Evolutionary conservation across 2,888 invertebrate genomes (phyloP).

Genomic region (Nomada fucata): DNA sequence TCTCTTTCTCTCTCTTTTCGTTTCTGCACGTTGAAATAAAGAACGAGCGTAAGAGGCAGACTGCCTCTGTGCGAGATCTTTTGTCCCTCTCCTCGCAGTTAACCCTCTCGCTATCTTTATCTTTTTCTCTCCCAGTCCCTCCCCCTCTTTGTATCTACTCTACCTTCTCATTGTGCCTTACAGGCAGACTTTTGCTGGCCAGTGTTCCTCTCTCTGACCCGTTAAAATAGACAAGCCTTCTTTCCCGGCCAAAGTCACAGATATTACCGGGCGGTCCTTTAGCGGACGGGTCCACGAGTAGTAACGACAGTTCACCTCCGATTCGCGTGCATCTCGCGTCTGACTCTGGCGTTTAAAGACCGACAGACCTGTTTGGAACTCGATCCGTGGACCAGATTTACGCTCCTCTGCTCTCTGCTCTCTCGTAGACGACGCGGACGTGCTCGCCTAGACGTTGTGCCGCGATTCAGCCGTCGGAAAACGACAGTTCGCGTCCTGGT

Average conservation of each 20-base stretch:
- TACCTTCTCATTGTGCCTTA: conserved; percentile 4
- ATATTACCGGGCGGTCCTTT: conserved; percentile 77
- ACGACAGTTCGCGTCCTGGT: not conserved
- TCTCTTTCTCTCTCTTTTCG: conserved; percentile 13
- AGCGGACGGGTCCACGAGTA: conserved; percentile 54
- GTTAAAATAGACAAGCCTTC: conserved; percentile 82
- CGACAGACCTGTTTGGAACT: conserved; percentile 45
- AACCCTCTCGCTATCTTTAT: conserved; percentile 55
- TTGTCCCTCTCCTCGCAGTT: conserved; percentile 63
- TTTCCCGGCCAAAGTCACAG: conserved; percentile 79
- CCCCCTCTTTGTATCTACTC: conserved; percentile 7
- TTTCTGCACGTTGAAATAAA: conserved; percentile 66
- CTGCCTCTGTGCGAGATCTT: conserved; percentile 57
- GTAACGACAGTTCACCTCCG: conserved; percentile 76
- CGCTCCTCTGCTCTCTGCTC: conserved; percentile 8
- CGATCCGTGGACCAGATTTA: conserved; percentile 55
- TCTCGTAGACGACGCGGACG: conserved; percentile 23
- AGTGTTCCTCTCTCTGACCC: conserved; percentile 67
- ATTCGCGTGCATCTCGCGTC: conserved; percentile 75
- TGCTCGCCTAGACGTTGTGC: conserved; percentile 13
- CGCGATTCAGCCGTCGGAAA: not conserved
- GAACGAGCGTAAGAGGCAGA: conserved; percentile 68
- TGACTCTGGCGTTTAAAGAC: conserved; percentile 15
- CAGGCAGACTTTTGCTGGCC: conserved; percentile 51
- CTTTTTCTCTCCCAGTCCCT: conserved; percentile 14